Conservation (phyloP, 2,113 vertebrate genomes). For the Thalassoma bifasciatum region DNA sequence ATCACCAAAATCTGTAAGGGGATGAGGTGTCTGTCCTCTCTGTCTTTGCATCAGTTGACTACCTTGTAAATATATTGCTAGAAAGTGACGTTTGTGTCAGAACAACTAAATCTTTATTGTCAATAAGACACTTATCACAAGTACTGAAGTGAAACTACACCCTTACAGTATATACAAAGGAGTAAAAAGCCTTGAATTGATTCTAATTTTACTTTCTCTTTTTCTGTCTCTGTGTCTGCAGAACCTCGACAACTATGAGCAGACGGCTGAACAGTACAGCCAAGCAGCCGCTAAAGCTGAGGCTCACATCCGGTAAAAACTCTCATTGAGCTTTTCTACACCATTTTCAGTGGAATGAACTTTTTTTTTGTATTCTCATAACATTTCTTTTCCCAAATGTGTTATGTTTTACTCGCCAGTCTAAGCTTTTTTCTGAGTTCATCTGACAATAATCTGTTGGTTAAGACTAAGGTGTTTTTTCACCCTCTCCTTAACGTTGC, state of each 20-base stretch:
- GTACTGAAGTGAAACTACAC: too few species aligned
- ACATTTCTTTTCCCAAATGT: not conserved
- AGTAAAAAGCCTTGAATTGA: conserved; percentile 3
- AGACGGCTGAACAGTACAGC: conserved; percentile 88
- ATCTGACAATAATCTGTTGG: not conserved
- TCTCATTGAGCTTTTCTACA: conserved; percentile 6
- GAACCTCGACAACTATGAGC: conserved; percentile 90
- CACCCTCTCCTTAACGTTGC: not conserved
- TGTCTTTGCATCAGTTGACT: too few species aligned
- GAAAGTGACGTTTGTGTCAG: too few species aligned
- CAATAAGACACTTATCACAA: too few species aligned
- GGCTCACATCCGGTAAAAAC: conserved; percentile 86
- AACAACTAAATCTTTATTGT: too few species aligned
- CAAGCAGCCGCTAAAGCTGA: conserved; percentile 88
- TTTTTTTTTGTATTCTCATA: not conserved
- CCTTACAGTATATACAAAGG: not conserved
- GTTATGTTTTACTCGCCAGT: not conserved
- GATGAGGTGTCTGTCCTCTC: too few species aligned
- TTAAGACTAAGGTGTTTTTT: not conserved
- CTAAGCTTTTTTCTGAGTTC: not conserved
- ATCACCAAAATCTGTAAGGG: too few species aligned
- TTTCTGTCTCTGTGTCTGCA: conserved; percentile 69
- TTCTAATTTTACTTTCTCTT: conserved; percentile 2
- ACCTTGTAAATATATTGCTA: too few species aligned
- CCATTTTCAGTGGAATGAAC: conserved; percentile 8